Evolutionary conservation across 1,140 invertebrate species (phyloP).

Genomic region (Musca vetustissima): DNA sequence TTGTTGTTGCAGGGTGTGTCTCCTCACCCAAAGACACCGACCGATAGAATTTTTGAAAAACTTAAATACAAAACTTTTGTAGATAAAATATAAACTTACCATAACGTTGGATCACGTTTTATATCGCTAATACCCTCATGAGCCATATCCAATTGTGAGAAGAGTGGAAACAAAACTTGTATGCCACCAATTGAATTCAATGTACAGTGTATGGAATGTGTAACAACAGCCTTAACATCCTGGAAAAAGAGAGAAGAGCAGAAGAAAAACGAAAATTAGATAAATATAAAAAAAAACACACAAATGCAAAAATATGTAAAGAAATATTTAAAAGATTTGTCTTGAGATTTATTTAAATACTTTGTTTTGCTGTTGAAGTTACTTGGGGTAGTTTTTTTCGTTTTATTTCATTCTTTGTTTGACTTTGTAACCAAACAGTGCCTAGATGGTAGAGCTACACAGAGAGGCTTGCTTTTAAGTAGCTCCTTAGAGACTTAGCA

Average conservation of each 20-base stretch:
- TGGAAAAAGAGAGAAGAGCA: constrained; percentile 50
- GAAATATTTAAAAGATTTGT: constrained; percentile 1
- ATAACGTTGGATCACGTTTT: constrained; percentile 82
- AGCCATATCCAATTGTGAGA: constrained; percentile 94
- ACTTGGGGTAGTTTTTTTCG: no score
- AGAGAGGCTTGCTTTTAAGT: no score
- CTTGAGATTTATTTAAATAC: neutral
- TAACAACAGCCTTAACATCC: constrained; percentile 98
- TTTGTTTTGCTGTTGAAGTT: neutral
- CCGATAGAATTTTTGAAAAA: no score
- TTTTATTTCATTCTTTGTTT: no score
- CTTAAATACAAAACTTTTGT: neutral
- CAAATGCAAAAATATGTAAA: neutral
- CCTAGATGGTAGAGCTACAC: no score
- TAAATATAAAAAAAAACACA: neutral
- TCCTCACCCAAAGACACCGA: no score
- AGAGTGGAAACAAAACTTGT: constrained; percentile 96
- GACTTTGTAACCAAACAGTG: neutral
- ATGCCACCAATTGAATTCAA: constrained; percentile 98
- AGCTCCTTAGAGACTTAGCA: no score
- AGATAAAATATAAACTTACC: constrained; percentile 61
- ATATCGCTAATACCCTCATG: constrained; percentile 77
- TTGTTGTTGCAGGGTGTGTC: no score
- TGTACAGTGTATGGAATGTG: constrained; percentile 98
- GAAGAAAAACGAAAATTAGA: neutral